Base-by-base conservation (phyloP, 1,140 invertebrate genomes). In the Atopsyche davidsoni region DNA sequence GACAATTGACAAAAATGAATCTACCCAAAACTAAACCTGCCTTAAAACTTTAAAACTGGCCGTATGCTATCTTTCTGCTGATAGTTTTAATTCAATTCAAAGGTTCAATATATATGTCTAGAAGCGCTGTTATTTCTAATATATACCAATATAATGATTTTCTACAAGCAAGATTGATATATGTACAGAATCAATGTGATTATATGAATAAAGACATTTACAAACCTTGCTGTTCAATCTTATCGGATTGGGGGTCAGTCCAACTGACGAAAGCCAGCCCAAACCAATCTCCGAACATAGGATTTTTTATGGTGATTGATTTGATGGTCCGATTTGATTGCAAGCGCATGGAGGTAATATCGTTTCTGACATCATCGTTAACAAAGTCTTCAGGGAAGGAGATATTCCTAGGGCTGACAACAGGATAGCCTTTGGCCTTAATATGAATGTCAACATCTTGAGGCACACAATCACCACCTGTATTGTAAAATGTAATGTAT, bases 181-280 rank as follows among this genome's bases (percentile, higher is more conserved):
- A n/a, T n/a, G n/a, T n/a, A n/a, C n/a, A n/a, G n/a, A n/a, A n/a
- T n/a, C n/a, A n/a, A n/a, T n/a, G n/a, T n/a, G n/a, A n/a, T n/a
- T n/a, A n/a, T n/a, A n/a, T n/a, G n/a, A n/a, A n/a, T n/a, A n/a
- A n/a, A n/a, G n/a, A n/a, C n/a, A n/a, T n/a, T 44, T 43, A 61
- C 57, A 58, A 64, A 85, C 85, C 85, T 78, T 85, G 76, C 57
- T 86, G 85, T 54, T 79, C 78, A 55, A 87, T 85, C 56, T 79
- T 78, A 50, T 80, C 77, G 19, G 73, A 74, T 57, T 77, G 67
- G 9, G 81, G 81, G 72, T 83, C 77, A 4, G 68, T 70, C 76
- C 80, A 83, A 13, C 78, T 76, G 46, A 85, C 65, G 67, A 85
- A 87, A 6, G 82, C 82, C 21, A 83, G 79, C 1, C 78, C 80